Evolutionary conservation across 2,113 vertebrate species (phyloP), one percentile per base, ranked within the genome.

Genomic region (Malurus alboscapulatus): DNA sequence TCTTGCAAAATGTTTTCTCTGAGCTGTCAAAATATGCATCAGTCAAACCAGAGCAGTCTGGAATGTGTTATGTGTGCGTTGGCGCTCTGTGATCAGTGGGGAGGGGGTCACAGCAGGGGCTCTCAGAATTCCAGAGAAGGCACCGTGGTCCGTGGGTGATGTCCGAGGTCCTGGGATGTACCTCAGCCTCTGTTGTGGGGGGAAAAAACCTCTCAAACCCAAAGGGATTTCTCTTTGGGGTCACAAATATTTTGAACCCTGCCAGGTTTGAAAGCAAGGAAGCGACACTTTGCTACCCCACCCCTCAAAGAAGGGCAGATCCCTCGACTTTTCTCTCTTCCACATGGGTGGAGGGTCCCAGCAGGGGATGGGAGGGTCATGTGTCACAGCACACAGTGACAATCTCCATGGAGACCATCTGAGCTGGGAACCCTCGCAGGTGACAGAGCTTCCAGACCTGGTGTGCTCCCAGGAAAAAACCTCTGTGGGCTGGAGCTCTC

Each of bases 1-100:
- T 91, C 95, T 87, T 44, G 78, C 81, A 96, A 85, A 91, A 85
- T 93, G 87, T 96, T 95, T 94, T 85, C 92, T 79, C 74, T 44
- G 81, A 91, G 81, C 62, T 82, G 81, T 96, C 96, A 95, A 92
- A 95, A 93, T n/a, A 94, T 0, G 9, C 84, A n/a, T 77, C 87
- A 55, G 71, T 94, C 89, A 94, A 74, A 73, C 30, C 67, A 13
- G 55, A 66, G 87, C 78, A 81, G 81, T n/a, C 91, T 96, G 96
- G 91, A 84, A 88, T 10, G 20, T 32, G 58, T 89, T 89, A 66
- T 0, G 1, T 36, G 66, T 15, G 17, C 0, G 1, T 24, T 53
- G 76, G 47, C 14, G 53, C 57, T 22, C 68, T 0, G 1, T 19
- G 29, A 55, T 51, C 36, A 7, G 0, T 9, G 65, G 4, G 2